phyloP scores from a whole-genome alignment of 1,140 invertebrate species.

The Rhizoglyphus robini region DNA sequence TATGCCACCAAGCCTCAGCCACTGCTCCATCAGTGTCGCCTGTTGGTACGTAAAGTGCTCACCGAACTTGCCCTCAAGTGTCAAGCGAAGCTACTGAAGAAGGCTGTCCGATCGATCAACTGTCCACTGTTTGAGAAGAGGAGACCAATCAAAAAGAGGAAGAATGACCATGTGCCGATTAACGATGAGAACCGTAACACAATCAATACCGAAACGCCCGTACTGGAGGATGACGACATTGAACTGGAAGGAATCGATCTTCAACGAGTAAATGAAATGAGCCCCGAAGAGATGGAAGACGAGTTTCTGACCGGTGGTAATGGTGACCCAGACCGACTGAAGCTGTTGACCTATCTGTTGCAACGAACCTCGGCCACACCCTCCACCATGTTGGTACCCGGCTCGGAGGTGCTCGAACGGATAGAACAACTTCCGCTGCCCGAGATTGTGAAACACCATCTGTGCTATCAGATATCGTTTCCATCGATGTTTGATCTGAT shows the following conservation, averaged over 20 bases:
- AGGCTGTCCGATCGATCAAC: background rate
- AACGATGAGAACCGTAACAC: background rate
- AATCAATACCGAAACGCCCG: background rate
- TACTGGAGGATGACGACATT: background rate
- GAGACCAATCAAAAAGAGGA: background rate
- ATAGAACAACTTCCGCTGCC: slow-evolving; percentile 16
- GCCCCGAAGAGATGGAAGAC: background rate
- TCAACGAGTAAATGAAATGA: background rate
- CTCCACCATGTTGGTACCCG: background rate
- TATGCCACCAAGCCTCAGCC: background rate
- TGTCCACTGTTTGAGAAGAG: background rate
- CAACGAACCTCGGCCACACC: background rate
- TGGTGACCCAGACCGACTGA: background rate
- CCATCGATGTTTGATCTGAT: background rate
- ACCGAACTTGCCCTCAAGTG: background rate
- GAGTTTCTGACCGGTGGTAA: background rate
- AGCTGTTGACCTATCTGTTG: background rate
- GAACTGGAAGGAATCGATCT: background rate
- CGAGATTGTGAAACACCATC: slow-evolving; percentile 4
- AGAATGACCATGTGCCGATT: background rate
- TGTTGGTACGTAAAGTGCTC: background rate
- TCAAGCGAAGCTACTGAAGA: background rate
- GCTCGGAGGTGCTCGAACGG: slow-evolving; percentile 4
- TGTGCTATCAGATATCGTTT: slow-evolving; percentile 7
- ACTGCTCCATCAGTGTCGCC: background rate